A percentile compares a stretch with the other conserved stretches of the same genome.
Conservation (phyloP, 2,797 vertebrate genomes). For the Brachyalestes nurse region DNA sequence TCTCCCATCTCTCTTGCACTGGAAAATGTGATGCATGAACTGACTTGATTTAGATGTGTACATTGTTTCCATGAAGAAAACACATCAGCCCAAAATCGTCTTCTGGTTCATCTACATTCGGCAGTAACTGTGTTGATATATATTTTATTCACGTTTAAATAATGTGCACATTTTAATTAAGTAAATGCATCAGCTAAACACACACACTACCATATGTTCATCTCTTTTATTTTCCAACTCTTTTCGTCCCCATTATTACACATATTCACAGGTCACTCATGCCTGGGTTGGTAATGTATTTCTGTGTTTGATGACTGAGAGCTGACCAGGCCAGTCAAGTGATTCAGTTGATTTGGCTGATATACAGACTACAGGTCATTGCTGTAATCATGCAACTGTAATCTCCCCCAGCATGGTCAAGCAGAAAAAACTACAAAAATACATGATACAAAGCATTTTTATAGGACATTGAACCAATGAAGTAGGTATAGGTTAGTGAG, state of each 20-base stretch:
- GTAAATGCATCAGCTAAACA: neutral
- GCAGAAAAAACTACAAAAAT: neutral
- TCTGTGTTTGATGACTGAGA: neutral
- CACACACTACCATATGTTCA: neutral
- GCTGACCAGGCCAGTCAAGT: neutral
- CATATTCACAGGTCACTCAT: neutral
- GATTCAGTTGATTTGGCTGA: neutral
- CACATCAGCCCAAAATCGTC: neutral
- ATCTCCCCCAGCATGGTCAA: constrained; percentile 2
- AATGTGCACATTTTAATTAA: neutral
- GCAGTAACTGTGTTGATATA: neutral
- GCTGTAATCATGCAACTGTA: constrained; percentile 20
- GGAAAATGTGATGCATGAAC: neutral
- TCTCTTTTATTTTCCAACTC: neutral
- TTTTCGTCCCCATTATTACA: neutral
- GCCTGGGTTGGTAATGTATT: neutral
- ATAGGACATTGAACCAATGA: neutral
- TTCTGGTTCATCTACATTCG: neutral
- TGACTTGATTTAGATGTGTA: neutral
- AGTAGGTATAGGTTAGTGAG: neutral
- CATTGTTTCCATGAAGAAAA: neutral
- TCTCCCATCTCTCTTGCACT: neutral
- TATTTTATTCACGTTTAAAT: neutral
- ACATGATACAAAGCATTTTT: constrained; percentile 12
- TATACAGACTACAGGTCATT: constrained; percentile 24